Percentiles rank a stretch among this genome's conserved stretches.
These are phyloP conservation scores for Cephus pulcher DNA, from an alignment of 2,888 invertebrate species.

Conservation along the genomic window DNA sequence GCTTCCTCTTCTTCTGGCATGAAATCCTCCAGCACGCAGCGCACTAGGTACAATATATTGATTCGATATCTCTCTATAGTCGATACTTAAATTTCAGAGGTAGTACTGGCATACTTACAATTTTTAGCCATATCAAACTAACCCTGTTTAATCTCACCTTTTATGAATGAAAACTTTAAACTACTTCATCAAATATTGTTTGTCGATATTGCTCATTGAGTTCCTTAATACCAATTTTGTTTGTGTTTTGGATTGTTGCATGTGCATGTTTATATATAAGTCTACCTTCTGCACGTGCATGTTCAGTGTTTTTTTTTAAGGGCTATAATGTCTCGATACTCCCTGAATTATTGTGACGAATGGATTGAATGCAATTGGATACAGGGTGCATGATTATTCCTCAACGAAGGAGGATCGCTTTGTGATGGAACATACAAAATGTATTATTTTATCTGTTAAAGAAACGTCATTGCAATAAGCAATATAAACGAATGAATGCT, in stretches of 20 bases:
- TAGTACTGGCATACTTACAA: not conserved
- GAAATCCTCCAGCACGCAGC: constrained; percentile 34
- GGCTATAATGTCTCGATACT: not conserved
- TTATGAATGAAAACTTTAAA: not conserved
- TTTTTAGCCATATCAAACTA: not conserved
- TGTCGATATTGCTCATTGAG: not conserved
- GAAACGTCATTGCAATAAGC: not conserved
- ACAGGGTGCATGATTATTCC: not conserved
- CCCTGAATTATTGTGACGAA: not conserved
- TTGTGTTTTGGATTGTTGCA: not conserved
- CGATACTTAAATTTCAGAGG: not conserved
- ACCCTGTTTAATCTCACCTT: not conserved
- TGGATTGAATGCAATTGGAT: not conserved
- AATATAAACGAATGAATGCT: not conserved
- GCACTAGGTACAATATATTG: constrained; percentile 29
- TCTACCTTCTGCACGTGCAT: not conserved
- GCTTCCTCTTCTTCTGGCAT: constrained; percentile 31
- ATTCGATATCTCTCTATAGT: constrained; percentile 2
- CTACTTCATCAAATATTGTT: not conserved
- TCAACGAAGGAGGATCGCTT: not conserved
- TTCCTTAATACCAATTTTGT: not conserved
- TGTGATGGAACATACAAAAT: not conserved
- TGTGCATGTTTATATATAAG: not conserved
- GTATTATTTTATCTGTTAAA: not conserved
- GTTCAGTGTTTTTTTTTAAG: not conserved